These are phyloP conservation scores for Chamaea fasciata DNA, from an alignment of 2,113 vertebrate genomes.

Conservation along the genomic window DNA sequence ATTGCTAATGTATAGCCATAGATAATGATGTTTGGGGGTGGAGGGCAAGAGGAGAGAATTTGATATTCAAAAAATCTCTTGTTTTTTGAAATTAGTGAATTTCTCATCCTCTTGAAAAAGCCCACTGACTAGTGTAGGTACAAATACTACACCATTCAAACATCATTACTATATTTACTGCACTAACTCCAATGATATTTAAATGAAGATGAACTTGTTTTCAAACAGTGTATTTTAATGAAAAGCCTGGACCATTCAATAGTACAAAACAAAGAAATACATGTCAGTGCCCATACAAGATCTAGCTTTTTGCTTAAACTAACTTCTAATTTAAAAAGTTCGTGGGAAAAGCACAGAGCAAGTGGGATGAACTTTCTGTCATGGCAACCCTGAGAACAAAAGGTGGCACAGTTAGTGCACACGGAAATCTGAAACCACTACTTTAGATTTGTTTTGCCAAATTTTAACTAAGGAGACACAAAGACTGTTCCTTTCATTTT, in stretches of 20 bases:
- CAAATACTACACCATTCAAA: not conserved
- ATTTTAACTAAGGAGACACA: slow-evolving; percentile 62
- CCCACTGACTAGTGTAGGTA: not conserved
- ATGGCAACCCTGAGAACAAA: not conserved
- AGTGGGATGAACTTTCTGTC: not conserved
- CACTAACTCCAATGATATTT: not conserved
- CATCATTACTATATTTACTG: not conserved
- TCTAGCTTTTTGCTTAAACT: slow-evolving; percentile 8
- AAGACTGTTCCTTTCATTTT: slow-evolving; percentile 47
- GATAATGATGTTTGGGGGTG: not conserved
- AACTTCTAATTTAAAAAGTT: slow-evolving; percentile 11
- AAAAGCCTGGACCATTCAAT: not conserved
- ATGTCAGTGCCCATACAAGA: not conserved
- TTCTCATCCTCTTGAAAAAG: not conserved
- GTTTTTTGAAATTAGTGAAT: not conserved
- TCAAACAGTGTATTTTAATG: not conserved
- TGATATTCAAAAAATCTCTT: not conserved
- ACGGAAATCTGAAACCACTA: slow-evolving; percentile 42
- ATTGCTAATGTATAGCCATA: not conserved
- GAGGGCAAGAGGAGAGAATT: not conserved
- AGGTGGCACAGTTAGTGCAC: slow-evolving; percentile 11
- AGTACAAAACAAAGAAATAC: not conserved
- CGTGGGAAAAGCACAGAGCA: not conserved
- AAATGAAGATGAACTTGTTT: not conserved
- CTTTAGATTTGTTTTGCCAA: slow-evolving; percentile 49